Conservation (phyloP, 2,797 vertebrate genomes). For the Anguilla megastoma region DNA sequence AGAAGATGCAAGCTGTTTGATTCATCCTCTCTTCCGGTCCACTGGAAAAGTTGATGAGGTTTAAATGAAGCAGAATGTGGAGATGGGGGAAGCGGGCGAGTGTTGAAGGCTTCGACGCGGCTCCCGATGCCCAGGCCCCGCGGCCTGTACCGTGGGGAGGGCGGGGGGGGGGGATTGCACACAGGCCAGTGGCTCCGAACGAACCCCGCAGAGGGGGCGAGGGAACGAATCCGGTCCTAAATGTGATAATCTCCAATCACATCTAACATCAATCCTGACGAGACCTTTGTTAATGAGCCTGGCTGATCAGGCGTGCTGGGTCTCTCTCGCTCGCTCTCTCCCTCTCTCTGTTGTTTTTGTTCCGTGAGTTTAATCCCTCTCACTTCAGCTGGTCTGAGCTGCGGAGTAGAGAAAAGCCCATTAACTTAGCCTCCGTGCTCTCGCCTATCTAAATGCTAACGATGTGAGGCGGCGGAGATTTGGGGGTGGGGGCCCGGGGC, state of each 20-base stretch:
- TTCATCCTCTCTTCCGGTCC: constrained; percentile 85
- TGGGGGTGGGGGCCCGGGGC: not conserved
- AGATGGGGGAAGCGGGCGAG: constrained; percentile 65
- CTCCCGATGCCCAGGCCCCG: constrained; percentile 1
- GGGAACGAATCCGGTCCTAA: constrained; percentile 59
- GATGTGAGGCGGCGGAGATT: constrained; percentile 53
- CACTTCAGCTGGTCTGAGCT: constrained; percentile 60
- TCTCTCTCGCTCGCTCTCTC: not conserved
- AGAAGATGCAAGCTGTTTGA: constrained; percentile 61
- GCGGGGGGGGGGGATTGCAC: constrained; percentile 64
- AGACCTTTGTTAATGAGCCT: constrained; percentile 78
- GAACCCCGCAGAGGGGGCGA: not conserved
- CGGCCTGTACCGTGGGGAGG: constrained; percentile 52
- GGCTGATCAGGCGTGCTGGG: constrained; percentile 71
- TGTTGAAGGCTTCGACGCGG: constrained; percentile 54
- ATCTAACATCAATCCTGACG: constrained; percentile 72
- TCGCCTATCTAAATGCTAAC: constrained; percentile 83
- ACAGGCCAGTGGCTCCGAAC: constrained; percentile 51
- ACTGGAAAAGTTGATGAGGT: constrained; percentile 90
- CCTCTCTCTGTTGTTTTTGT: constrained; percentile 31
- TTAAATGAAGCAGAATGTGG: constrained; percentile 89
- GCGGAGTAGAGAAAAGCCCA: constrained; percentile 57
- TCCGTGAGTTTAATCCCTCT: constrained; percentile 60
- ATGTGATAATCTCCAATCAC: constrained; percentile 81
- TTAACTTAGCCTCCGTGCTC: constrained; percentile 57